Conservation (phyloP, 2,888 invertebrate species). For the Papilio protenor region DNA sequence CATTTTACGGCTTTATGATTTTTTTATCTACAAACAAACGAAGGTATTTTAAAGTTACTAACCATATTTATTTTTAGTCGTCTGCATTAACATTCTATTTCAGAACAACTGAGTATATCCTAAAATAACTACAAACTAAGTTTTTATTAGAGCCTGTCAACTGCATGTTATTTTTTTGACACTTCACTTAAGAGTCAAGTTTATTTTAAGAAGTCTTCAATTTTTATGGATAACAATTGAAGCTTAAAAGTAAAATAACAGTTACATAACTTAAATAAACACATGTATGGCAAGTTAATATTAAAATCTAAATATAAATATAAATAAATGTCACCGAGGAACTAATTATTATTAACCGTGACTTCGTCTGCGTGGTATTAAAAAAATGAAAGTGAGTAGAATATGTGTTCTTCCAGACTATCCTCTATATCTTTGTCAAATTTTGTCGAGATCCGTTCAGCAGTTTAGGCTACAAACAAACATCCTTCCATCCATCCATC, state of each 20-base stretch:
- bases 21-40: background rate
- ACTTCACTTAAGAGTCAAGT: conserved; percentile 45
- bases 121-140: conserved; percentile 47
- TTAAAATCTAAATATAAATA: background rate
- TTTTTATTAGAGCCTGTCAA: conserved; percentile 49
- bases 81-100: conserved; percentile 17
- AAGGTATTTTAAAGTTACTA: background rate
- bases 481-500: too few species aligned
- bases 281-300: background rate
- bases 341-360: background rate
- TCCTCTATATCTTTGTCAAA: too few species aligned
- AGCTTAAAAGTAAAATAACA: background rate
- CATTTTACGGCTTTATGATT: too few species aligned
- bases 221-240: conserved; percentile 9
- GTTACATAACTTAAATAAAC: conserved; percentile 5
- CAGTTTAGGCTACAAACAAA: too few species aligned
- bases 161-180: conserved; percentile 48
- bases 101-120: background rate
- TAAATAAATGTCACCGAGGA: background rate
- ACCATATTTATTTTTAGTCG: background rate
- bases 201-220: conserved; percentile 44
- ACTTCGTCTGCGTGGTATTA: too few species aligned
- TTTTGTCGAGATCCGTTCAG: too few species aligned
- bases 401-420: too few species aligned
- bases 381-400: too few species aligned